These are phyloP conservation scores for Pterocles orientalis DNA, from an alignment of 2,113 vertebrate species.

Conservation along the genomic window DNA sequence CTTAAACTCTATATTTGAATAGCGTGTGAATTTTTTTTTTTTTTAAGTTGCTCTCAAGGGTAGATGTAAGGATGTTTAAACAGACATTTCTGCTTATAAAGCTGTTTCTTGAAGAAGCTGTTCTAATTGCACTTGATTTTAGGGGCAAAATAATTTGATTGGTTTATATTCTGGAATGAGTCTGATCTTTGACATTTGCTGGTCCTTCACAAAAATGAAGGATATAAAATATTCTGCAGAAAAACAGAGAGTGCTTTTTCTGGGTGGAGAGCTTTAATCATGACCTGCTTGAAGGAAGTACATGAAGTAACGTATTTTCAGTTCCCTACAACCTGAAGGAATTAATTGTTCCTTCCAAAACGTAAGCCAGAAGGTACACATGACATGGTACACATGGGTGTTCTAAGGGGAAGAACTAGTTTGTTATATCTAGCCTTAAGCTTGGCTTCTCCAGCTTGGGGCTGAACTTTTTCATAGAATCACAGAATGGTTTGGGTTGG, in stretches of 20 bases:
- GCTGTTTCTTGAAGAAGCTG: not conserved
- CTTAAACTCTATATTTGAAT: not conserved
- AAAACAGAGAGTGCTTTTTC: not conserved
- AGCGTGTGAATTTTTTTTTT: not conserved
- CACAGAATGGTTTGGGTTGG: too few species aligned
- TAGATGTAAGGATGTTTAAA: not conserved
- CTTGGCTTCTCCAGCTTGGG: not conserved
- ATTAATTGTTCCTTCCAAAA: not conserved
- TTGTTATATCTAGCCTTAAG: not conserved
- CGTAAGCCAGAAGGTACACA: accelerated
- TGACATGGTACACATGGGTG: too few species aligned
- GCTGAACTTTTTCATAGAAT: not conserved
- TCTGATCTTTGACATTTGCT: not conserved
- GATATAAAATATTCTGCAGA: not conserved
- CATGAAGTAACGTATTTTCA: not conserved
- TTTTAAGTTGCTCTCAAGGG: not conserved
- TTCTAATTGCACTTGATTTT: not conserved
- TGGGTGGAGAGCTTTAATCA: not conserved
- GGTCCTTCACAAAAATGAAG: not conserved
- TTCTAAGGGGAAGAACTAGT: not conserved
- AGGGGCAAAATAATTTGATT: not conserved
- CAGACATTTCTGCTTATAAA: not conserved
- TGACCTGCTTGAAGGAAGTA: not conserved
- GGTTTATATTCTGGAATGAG: not conserved
- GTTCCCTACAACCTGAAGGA: not conserved